phyloP scores from a whole-genome alignment of 1,140 invertebrate genomes.

The Zaprionus tsacasi region DNA sequence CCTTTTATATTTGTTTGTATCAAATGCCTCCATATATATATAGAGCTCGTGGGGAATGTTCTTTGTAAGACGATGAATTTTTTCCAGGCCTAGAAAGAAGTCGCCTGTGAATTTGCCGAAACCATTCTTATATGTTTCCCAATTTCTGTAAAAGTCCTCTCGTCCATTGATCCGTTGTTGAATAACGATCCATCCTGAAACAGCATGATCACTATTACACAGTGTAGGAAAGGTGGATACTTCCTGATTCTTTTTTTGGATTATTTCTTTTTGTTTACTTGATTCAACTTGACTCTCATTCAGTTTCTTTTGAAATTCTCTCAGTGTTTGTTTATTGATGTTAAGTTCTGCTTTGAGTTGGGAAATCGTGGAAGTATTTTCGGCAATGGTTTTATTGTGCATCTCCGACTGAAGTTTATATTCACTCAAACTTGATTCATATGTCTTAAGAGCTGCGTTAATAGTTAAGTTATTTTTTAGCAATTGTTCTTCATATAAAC shows the following conservation, averaged over 20 bases:
- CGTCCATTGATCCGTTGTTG: not conserved
- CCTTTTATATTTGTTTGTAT: not conserved
- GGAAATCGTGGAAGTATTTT: too few species aligned
- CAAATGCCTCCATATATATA: not conserved
- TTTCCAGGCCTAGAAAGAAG: not conserved
- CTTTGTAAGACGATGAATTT: not conserved
- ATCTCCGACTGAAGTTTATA: not conserved
- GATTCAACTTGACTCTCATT: too few species aligned
- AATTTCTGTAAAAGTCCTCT: not conserved
- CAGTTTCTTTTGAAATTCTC: not conserved
- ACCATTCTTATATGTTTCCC: not conserved
- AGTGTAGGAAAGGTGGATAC: too few species aligned
- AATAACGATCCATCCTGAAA: not conserved
- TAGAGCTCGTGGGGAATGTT: not conserved
- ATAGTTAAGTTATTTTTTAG: too few species aligned
- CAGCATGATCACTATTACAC: too few species aligned
- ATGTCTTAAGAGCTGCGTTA: not conserved
- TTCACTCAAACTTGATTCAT: not conserved
- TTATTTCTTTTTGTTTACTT: too few species aligned
- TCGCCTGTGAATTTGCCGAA: not conserved
- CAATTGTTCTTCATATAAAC: too few species aligned
- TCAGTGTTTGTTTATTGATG: not conserved
- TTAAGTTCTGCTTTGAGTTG: not conserved
- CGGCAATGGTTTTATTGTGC: not conserved
- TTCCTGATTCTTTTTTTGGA: too few species aligned